Conservation (phyloP, 2,113 vertebrate species). For the Hymenochirus boettgeri region DNA sequence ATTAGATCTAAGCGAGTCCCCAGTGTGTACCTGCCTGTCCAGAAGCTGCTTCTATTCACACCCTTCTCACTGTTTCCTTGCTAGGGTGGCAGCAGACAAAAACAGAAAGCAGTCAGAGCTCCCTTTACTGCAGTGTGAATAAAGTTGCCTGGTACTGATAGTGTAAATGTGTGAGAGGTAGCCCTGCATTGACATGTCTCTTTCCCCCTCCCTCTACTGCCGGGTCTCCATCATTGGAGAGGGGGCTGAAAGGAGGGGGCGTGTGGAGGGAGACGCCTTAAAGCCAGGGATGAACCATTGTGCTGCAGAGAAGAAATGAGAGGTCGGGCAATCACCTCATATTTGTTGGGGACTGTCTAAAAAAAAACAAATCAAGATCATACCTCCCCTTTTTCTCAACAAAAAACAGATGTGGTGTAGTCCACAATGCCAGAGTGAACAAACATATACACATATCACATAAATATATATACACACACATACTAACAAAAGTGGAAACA, state of each 20-base stretch:
- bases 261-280: constrained; percentile 58
- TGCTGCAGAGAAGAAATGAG: constrained; percentile 34
- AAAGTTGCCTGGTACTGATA: constrained; percentile 50
- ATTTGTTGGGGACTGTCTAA: constrained; percentile 25
- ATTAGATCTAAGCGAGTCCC: constrained; percentile 31
- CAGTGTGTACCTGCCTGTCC: constrained; percentile 40
- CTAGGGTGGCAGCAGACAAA: not conserved
- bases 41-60: not conserved
- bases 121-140: constrained; percentile 57
- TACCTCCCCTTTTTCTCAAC: constrained; percentile 16
- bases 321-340: constrained; percentile 21
- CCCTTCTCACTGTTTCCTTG: constrained; percentile 18
- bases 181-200: constrained; percentile 56
- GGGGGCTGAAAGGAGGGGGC: constrained; percentile 45
- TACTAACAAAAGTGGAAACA: too few species aligned
- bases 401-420: constrained; percentile 60
- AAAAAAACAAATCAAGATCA: constrained; percentile 21
- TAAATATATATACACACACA: too few species aligned
- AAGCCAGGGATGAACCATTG: constrained; percentile 69
- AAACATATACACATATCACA: too few species aligned
- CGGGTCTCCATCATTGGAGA: constrained; percentile 61
- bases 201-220: constrained; percentile 35
- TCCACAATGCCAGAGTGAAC: too few species aligned
- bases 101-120: constrained; percentile 29
- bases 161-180: constrained; percentile 42